A percentile compares a stretch with the other conserved stretches of the same genome.
Evolutionary conservation across 1,140 invertebrate species (phyloP).

Genomic region (Cryptotermes secundus): DNA sequence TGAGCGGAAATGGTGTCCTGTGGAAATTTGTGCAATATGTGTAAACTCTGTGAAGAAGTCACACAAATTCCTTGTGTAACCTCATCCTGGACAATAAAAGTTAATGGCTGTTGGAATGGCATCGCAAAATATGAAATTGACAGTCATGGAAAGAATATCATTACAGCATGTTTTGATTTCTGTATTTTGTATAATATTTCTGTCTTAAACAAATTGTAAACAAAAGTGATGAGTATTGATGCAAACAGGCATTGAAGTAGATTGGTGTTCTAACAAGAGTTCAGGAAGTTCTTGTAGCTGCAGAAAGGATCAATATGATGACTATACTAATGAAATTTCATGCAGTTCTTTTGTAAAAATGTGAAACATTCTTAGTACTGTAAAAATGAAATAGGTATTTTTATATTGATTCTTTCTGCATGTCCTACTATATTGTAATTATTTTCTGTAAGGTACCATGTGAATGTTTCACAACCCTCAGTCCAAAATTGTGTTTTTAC

Average conservation of each 20-base stretch:
- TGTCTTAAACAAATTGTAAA: slow-evolving; percentile 4
- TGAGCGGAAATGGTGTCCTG: background rate
- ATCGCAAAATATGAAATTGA: background rate
- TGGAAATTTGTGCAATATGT: slow-evolving; percentile 17
- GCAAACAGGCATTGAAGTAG: slow-evolving; percentile 13
- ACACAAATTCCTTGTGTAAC: background rate
- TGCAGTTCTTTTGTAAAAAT: background rate
- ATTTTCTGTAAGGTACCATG: background rate
- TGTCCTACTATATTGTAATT: background rate
- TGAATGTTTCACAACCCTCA: background rate
- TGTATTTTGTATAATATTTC: slow-evolving; percentile 12
- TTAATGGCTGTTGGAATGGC: background rate
- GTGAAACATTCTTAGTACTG: background rate
- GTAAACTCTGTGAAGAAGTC: background rate
- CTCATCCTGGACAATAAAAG: background rate
- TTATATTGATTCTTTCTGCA: slow-evolving; percentile 6
- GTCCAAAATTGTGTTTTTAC: background rate
- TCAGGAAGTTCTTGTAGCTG: background rate
- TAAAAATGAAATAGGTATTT: background rate
- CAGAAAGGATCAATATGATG: background rate
- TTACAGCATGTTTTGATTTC: background rate
- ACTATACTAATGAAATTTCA: background rate
- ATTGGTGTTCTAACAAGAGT: background rate
- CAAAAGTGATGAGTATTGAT: slow-evolving; percentile 17
- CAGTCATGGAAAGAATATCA: background rate